Evolutionary conservation across 2,797 vertebrate genomes (phyloP), one percentile per base, ranked within the genome.

Genomic region (Chelidonichthys spinosus): DNA sequence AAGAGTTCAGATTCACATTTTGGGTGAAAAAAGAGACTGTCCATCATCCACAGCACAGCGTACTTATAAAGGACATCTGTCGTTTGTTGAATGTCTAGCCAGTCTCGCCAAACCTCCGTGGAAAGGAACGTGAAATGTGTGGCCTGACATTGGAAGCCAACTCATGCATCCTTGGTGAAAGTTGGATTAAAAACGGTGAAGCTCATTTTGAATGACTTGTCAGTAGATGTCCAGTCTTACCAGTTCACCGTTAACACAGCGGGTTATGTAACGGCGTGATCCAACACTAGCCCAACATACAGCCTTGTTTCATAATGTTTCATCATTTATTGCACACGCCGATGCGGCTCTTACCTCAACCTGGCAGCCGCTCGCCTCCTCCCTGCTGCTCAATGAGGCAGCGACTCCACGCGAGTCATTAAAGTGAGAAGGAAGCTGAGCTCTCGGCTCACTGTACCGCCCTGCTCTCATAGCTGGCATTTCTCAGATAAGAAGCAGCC

Each of bases 401-500:
- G 69, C 58, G 40, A 8, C 76, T 53, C 52, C 18, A 6, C 32
- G 67, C 56, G 68, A 82, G 70, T 69, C 83, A 66, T 54, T 74
- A 67, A 67, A 77, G 39, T 10, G 66, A 63, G 43, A 36, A 9
- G 18, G 61, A 36, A 0, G 52, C 63, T 65, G 17, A 10, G 69
- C 68, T 56, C 32, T 64, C 70, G 53, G 77, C 79, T 64, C 47
- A 0, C 76, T 54, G 56, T 11, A 9, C 72, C 62, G 40, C 72
- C 61, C 63, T 53, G 78, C 72, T 73, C 79, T 74, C 84, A 64
- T 63, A 47, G 85, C 85, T 82, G 83, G 36, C 84, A 77, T 89
- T 82, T 75, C 76, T 85, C 69, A 64, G 86, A 89, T 87, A 85
- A 90, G 88, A 78, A 63, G 35, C 81, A 84, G 81, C 75, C 74